Conservation (phyloP, 2,797 vertebrate genomes). For the Chromobotia macracanthus region DNA sequence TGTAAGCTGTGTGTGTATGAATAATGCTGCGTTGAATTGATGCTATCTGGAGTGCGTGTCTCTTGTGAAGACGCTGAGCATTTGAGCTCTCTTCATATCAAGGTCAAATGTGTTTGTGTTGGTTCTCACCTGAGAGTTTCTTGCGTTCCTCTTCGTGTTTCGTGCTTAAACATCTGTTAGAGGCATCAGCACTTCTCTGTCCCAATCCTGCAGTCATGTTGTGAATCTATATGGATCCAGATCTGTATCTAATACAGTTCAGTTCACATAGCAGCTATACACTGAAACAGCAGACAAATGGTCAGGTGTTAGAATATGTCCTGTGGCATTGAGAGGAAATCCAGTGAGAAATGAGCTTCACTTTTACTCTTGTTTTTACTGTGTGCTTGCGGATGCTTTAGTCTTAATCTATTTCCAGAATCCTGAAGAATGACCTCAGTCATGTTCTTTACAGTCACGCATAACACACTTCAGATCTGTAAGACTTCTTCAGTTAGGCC, state of each 20-base stretch:
- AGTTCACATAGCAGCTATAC: too few species aligned
- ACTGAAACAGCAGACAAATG: constrained; percentile 9
- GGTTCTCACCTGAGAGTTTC: constrained; percentile 15
- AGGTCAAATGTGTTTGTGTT: constrained; percentile 33
- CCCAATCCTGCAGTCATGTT: not conserved
- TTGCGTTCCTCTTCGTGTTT: not conserved
- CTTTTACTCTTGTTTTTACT: not conserved
- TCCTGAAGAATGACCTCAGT: not conserved
- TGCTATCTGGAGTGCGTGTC: not conserved
- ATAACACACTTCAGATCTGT: not conserved
- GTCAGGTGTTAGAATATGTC: not conserved
- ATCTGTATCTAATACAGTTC: too few species aligned
- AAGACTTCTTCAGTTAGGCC: not conserved
- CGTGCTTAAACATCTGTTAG: not conserved
- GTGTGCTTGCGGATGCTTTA: constrained; percentile 7
- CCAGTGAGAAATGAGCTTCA: too few species aligned
- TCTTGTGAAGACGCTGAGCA: too few species aligned
- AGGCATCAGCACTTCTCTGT: not conserved
- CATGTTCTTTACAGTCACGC: not conserved
- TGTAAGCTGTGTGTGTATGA: not conserved
- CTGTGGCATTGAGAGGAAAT: not conserved
- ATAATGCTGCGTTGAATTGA: not conserved
- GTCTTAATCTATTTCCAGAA: not conserved
- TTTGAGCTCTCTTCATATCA: too few species aligned
- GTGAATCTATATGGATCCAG: constrained; percentile 42